Conservation (phyloP, 2,797 vertebrate genomes). For the Poecilia wingei region DNA sequence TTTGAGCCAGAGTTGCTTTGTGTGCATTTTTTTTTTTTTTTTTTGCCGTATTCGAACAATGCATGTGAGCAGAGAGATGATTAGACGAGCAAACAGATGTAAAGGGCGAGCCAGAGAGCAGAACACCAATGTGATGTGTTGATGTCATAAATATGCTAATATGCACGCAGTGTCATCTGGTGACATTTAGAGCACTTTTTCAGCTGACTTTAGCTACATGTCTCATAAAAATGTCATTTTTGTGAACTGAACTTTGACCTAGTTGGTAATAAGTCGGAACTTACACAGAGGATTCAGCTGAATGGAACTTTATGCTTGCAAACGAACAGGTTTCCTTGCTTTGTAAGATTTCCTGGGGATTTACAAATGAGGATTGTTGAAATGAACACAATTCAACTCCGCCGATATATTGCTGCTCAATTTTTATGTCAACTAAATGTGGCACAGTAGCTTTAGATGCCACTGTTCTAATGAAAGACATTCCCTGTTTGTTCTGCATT, state of each 20-base stretch:
- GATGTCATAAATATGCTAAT: constrained; percentile 2
- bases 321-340: background rate
- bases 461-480: background rate
- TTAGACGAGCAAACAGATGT: background rate
- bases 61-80: background rate
- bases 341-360: constrained; percentile 5
- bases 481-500: background rate
- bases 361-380: background rate
- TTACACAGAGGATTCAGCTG: background rate
- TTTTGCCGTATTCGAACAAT: background rate
- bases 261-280: too few species aligned
- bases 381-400: background rate
- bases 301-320: background rate
- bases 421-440: constrained; percentile 1
- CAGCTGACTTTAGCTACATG: background rate
- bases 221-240: background rate
- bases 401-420: background rate
- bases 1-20: background rate
- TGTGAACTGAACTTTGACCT: constrained; percentile 1
- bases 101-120: background rate
- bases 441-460: background rate
- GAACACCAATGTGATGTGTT: background rate
- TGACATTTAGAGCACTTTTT: constrained; percentile 3
- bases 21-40: background rate
- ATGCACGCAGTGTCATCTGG: background rate